These are phyloP conservation scores for Pandemis corylana DNA, from an alignment of 2,888 invertebrate species.

Conservation along the genomic window DNA sequence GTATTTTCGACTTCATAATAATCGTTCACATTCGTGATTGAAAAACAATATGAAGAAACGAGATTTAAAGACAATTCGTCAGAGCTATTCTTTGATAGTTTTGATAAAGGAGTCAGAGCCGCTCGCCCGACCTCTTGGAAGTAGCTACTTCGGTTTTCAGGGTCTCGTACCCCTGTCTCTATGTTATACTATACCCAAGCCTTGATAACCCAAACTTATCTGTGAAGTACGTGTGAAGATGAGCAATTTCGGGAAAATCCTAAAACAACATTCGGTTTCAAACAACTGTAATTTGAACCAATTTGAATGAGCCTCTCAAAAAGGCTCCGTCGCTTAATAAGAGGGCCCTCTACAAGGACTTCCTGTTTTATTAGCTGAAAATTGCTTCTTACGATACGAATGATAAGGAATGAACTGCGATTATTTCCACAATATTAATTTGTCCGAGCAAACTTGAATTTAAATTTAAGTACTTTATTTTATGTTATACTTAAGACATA, in stretches of 20 bases:
- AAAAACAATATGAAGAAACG: not conserved
- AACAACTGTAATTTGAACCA: conserved; percentile 28
- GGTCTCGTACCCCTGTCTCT: not conserved
- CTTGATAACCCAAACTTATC: conserved; percentile 4
- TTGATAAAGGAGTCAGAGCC: not conserved
- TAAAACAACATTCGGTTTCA: conserved; percentile 27
- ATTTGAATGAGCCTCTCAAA: conserved; percentile 30
- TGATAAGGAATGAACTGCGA: conserved; percentile 38
- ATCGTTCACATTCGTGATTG: not conserved
- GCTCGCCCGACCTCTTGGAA: not conserved
- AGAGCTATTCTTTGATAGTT: not conserved
- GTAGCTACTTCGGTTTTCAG: not conserved
- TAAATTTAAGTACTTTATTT: not conserved
- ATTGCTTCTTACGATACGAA: conserved; percentile 35
- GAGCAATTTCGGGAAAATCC: conserved; percentile 22
- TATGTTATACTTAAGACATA: conserved; percentile 6
- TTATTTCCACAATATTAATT: conserved; percentile 35
- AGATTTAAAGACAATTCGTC: not conserved
- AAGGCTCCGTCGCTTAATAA: conserved; percentile 16
- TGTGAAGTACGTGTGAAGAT: not conserved
- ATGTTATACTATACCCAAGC: not conserved
- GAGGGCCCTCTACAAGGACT: conserved; percentile 13
- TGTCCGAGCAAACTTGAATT: conserved; percentile 4
- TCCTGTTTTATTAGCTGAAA: conserved; percentile 41
- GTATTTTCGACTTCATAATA: conserved; percentile 4